phyloP scores from a whole-genome alignment of 2,888 invertebrate genomes.

The Polietes domitor region DNA sequence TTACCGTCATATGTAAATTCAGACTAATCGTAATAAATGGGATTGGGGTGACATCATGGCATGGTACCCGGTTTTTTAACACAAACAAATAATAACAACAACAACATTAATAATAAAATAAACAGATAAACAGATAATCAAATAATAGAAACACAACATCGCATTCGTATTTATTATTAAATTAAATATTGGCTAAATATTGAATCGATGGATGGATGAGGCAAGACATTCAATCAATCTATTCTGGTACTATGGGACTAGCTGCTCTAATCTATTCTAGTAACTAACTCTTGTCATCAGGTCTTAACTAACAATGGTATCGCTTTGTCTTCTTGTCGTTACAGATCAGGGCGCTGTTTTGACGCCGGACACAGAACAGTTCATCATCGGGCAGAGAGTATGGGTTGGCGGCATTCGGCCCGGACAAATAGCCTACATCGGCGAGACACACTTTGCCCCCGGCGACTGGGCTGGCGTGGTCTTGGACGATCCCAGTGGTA shows the following conservation, averaged over 20 bases:
- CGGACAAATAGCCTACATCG: slow-evolving; percentile 92
- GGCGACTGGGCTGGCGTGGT: slow-evolving; percentile 99
- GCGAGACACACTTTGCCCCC: slow-evolving; percentile 97
- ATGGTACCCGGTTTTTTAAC: slow-evolving; percentile 17
- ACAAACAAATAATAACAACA: slow-evolving; percentile 18
- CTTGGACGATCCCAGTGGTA: slow-evolving; percentile 95
- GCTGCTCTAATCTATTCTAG: not conserved
- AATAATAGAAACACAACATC: slow-evolving; percentile 20
- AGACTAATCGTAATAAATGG: not conserved
- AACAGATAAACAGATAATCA: slow-evolving; percentile 39
- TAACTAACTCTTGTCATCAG: not conserved
- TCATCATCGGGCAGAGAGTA: slow-evolving; percentile 96
- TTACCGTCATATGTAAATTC: slow-evolving; percentile 4
- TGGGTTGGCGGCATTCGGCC: slow-evolving; percentile 96
- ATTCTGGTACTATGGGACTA: slow-evolving; percentile 11
- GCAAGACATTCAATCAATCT: no score
- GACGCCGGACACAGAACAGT: slow-evolving; percentile 96
- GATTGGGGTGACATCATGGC: slow-evolving; percentile 63
- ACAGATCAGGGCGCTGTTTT: slow-evolving; percentile 89
- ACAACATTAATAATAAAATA: slow-evolving; percentile 38
- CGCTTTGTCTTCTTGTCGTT: slow-evolving; percentile 27
- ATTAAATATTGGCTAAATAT: slow-evolving; percentile 18
- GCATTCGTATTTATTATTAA: slow-evolving; percentile 28
- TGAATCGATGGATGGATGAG: not conserved
- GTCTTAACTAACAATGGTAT: not conserved